A percentile compares a stretch with the other conserved stretches of the same genome.
Conservation (phyloP, 2,113 vertebrate genomes). For the Eulemur rufifrons region DNA sequence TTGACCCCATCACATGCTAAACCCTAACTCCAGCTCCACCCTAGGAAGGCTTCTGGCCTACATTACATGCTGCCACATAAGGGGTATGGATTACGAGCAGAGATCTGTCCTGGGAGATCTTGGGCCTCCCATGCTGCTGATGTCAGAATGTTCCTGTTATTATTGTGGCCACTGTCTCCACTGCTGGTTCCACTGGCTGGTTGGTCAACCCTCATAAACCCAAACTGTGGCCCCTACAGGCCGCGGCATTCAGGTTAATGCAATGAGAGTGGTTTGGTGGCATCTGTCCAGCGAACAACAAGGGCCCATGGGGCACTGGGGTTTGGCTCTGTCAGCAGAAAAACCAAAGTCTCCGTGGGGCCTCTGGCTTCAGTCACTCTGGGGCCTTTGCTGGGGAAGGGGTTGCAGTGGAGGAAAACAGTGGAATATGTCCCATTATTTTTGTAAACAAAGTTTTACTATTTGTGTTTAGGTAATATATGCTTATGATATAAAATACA, state of each 20-base stretch:
- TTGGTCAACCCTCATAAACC: constrained; percentile 44
- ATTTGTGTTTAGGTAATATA: not conserved
- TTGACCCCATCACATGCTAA: not conserved
- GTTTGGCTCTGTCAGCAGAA: constrained; percentile 55
- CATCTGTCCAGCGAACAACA: constrained; percentile 52
- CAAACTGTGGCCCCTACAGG: not conserved
- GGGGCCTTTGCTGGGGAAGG: not conserved
- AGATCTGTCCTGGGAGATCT: constrained; percentile 8
- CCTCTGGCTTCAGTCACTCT: not conserved
- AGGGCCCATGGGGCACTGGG: constrained; percentile 8
- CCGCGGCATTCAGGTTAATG: constrained; percentile 62
- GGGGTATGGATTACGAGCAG: not conserved
- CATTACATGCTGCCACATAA: not conserved
- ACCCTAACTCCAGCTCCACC: not conserved
- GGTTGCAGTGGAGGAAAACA: not conserved
- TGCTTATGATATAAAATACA: not conserved
- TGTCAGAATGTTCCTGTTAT: constrained; percentile 44
- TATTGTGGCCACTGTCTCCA: constrained; percentile 42
- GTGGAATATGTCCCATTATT: not conserved
- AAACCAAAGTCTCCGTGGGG: constrained; percentile 22
- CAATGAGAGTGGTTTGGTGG: constrained; percentile 73
- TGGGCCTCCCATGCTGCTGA: not conserved
- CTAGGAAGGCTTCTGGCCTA: constrained; percentile 7
- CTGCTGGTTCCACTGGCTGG: not conserved
- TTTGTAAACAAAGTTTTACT: constrained; percentile 19